phyloP scores from a whole-genome alignment of 2,113 vertebrate genomes.

The Isichthys henryi region DNA sequence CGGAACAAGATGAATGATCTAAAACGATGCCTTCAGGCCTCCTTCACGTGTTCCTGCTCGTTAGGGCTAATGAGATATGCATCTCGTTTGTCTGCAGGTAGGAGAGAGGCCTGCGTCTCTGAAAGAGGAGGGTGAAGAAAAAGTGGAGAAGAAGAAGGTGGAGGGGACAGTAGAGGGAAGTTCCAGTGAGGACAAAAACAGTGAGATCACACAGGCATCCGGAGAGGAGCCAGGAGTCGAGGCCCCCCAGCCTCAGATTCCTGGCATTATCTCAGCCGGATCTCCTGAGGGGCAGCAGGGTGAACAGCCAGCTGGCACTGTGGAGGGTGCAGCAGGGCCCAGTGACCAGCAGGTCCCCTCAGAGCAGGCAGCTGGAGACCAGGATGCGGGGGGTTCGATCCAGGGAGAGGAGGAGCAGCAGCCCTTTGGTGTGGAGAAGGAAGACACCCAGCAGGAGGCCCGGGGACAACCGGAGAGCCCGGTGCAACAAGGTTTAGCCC shows the following conservation, averaged over 20 bases:
- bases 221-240: constrained; percentile 14
- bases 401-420: constrained; percentile 21
- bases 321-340: constrained; percentile 15
- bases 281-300: background rate
- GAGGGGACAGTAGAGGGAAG: background rate
- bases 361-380: constrained; percentile 25
- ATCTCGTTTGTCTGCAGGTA: constrained; percentile 36
- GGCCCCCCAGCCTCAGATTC: constrained; percentile 27
- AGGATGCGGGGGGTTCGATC: constrained; percentile 18
- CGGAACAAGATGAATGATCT: background rate
- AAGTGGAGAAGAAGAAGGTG: background rate
- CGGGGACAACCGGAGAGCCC: background rate
- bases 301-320: background rate
- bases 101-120: constrained; percentile 9
- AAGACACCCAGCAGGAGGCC: background rate
- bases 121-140: constrained; percentile 20
- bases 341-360: constrained; percentile 21
- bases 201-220: background rate
- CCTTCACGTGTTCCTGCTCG: background rate
- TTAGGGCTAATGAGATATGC: constrained; percentile 14
- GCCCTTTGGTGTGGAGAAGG: constrained; percentile 8
- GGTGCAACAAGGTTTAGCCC: background rate
- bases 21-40: background rate
- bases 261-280: background rate
- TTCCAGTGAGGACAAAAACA: constrained; percentile 4